phyloP scores from a whole-genome alignment of 2,113 vertebrate species.

The Marmota flaviventris region DNA sequence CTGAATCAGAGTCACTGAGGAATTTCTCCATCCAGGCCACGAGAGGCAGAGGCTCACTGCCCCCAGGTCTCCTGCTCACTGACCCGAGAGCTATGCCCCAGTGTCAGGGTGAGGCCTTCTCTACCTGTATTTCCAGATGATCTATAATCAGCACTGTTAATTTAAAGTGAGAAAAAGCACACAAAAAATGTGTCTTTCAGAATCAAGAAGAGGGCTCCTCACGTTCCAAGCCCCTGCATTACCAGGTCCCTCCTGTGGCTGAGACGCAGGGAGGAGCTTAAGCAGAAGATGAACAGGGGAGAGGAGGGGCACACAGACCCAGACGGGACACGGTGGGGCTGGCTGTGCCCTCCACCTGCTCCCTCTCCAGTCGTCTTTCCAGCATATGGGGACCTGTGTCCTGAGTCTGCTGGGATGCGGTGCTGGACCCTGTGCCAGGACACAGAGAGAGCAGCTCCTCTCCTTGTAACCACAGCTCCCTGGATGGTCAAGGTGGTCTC shows the following conservation, averaged over 20 bases:
- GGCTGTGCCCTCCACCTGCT: too few relatives aligned
- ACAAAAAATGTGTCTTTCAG: not conserved
- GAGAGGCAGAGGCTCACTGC: too few relatives aligned
- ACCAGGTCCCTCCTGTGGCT: not conserved
- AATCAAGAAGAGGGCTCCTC: not conserved
- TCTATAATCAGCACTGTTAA: not conserved
- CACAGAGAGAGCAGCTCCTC: too few relatives aligned
- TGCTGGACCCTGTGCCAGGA: too few relatives aligned
- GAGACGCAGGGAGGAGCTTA: not conserved
- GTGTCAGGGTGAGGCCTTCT: too few relatives aligned
- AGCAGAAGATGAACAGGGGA: not conserved
- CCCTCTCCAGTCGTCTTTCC: too few relatives aligned
- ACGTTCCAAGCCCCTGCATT: not conserved
- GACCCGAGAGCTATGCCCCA: not conserved
- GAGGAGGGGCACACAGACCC: not conserved
- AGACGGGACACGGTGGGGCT: too few relatives aligned
- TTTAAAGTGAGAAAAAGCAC: not conserved
- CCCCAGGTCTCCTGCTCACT: not conserved
- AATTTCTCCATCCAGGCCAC: accelerated
- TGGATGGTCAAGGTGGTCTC: too few relatives aligned
- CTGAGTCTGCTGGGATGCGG: too few relatives aligned
- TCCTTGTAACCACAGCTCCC: too few relatives aligned
- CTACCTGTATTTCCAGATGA: not conserved
- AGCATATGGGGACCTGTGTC: too few relatives aligned
- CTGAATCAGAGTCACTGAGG: not conserved